Conservation (phyloP, 2,113 vertebrate genomes). For the Narcine bancroftii region DNA sequence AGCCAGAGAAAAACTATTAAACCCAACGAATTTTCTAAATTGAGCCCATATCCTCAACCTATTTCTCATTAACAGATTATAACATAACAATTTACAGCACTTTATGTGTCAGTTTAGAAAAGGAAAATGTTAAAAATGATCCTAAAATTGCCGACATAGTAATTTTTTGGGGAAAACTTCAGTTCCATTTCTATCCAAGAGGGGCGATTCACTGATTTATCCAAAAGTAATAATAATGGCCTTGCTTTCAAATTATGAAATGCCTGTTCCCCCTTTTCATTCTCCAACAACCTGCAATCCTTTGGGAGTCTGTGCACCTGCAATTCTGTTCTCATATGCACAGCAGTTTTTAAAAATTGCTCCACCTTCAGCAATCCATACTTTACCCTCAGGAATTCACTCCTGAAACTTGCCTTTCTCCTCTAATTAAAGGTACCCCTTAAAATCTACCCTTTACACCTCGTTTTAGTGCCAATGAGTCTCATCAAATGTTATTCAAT, state of each 20-base stretch:
- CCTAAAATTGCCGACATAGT: too few species aligned
- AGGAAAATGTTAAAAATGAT: too few species aligned
- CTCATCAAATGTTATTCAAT: background rate
- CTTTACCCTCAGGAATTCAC: background rate
- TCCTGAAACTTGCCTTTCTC: background rate
- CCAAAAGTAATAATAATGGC: too few species aligned
- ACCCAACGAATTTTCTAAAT: too few species aligned
- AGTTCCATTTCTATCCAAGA: too few species aligned
- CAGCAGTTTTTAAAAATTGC: background rate
- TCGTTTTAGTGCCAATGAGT: background rate
- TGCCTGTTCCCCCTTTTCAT: background rate
- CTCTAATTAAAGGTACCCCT: background rate
- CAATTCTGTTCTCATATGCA: background rate
- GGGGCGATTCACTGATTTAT: too few species aligned
- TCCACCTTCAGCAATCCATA: background rate
- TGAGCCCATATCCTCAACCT: too few species aligned
- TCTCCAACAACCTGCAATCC: background rate
- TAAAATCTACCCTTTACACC: background rate
- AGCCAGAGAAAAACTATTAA: too few species aligned
- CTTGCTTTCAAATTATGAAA: background rate
- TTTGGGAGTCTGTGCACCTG: background rate
- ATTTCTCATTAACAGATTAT: too few species aligned
- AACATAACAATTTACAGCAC: too few species aligned
- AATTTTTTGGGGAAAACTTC: too few species aligned
- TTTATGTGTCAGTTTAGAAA: too few species aligned